A percentile compares a stretch with the other conserved stretches of the same genome.
Evolutionary conservation across 2,888 invertebrate genomes (phyloP).

Genomic region (Luffia ferchaultella): DNA sequence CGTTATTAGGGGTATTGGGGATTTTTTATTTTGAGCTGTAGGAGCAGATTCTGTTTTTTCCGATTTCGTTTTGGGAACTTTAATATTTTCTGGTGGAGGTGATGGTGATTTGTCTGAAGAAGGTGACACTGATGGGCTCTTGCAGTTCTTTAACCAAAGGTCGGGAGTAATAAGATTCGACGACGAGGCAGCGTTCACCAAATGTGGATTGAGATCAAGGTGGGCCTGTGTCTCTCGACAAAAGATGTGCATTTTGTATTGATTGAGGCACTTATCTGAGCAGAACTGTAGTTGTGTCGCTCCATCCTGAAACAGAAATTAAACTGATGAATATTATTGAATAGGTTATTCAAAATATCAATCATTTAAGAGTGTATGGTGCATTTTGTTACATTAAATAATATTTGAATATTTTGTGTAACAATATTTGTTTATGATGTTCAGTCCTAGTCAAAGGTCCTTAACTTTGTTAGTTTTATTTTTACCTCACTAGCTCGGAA

Average conservation of each 20-base stretch:
- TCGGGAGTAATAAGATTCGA: slow-evolving; percentile 85
- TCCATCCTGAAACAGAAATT: slow-evolving; percentile 74
- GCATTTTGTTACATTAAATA: too few relatives aligned
- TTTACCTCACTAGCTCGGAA: too few relatives aligned
- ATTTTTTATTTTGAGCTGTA: slow-evolving; percentile 36
- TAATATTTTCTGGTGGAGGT: slow-evolving; percentile 52
- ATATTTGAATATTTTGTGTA: too few relatives aligned
- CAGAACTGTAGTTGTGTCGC: slow-evolving; percentile 91
- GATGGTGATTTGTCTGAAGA: slow-evolving; percentile 60
- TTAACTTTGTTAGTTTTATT: too few relatives aligned
- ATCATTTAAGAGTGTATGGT: too few relatives aligned
- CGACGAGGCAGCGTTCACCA: slow-evolving; percentile 55
- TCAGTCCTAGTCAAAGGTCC: too few relatives aligned
- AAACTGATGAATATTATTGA: too few relatives aligned
- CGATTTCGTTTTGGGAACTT: slow-evolving; percentile 22
- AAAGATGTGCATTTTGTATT: slow-evolving; percentile 97
- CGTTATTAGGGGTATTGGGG: slow-evolving; percentile 70
- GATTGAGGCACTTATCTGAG: slow-evolving; percentile 92
- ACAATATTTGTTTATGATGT: too few relatives aligned
- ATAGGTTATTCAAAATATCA: too few relatives aligned
- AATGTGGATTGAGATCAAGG: slow-evolving; percentile 83
- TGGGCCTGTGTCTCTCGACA: slow-evolving; percentile 94
- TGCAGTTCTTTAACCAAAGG: slow-evolving; percentile 87
- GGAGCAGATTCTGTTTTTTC: slow-evolving; percentile 30
- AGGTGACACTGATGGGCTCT: slow-evolving; percentile 70